phyloP scores from a whole-genome alignment of 2,888 invertebrate genomes.

The Parthenolecanium corni region DNA sequence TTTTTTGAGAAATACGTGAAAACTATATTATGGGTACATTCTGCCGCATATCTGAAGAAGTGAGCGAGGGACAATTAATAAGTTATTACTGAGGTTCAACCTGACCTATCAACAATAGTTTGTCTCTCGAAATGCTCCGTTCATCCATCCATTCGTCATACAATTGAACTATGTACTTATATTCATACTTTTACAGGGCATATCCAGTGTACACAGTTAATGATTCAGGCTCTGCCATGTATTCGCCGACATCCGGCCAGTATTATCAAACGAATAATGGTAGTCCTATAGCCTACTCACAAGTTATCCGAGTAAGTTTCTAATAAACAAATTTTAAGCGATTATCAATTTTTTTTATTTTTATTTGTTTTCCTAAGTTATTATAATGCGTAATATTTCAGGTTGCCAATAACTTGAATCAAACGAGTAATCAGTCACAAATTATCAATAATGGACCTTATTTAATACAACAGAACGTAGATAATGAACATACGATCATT shows the following conservation, averaged over 20 bases:
- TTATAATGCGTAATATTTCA: constrained; percentile 32
- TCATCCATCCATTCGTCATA: no score
- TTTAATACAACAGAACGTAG: constrained; percentile 56
- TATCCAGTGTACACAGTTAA: constrained; percentile 69
- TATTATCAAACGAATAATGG: constrained; percentile 51
- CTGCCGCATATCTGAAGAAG: no score
- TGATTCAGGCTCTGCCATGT: constrained; percentile 47
- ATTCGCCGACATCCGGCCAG: constrained; percentile 50
- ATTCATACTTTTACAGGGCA: constrained; percentile 43
- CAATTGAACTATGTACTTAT: no score
- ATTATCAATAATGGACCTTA: constrained; percentile 42
- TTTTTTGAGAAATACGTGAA: no score
- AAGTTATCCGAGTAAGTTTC: constrained; percentile 41
- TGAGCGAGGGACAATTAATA: no score
- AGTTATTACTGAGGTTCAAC: no score
- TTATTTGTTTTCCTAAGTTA: neutral
- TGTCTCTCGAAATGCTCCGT: no score
- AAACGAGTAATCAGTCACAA: constrained; percentile 33
- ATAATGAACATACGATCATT: constrained; percentile 48
- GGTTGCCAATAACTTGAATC: constrained; percentile 35
- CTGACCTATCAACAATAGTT: no score
- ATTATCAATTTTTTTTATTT: no score
- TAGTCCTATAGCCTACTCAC: constrained; percentile 49
- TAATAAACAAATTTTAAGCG: no score
- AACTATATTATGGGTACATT: no score